Percentiles rank a stretch among this genome's conserved stretches.
phyloP scores from a whole-genome alignment of 2,113 vertebrate species.

The Syrmaticus mikado region DNA sequence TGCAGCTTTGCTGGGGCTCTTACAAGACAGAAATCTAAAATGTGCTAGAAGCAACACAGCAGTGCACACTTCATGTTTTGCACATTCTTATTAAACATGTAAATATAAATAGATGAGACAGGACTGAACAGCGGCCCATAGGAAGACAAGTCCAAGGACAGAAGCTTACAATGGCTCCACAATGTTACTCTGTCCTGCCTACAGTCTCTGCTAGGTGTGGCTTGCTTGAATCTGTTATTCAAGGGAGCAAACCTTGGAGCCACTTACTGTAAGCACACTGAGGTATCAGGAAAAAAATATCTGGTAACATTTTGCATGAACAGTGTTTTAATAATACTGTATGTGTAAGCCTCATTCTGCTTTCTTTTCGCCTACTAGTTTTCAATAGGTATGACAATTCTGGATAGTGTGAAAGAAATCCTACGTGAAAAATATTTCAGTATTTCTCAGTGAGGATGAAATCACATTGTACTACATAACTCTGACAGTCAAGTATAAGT shows the following conservation, averaged over 20 bases:
- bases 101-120: neutral
- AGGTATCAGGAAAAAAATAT: neutral
- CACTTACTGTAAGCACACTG: neutral
- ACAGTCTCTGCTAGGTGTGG: neutral
- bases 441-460: conserved; percentile 23
- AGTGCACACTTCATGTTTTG: neutral
- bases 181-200: neutral
- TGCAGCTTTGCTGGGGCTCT: neutral
- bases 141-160: neutral
- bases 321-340: neutral
- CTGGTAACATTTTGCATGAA: neutral
- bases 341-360: neutral
- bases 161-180: neutral
- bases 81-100: neutral
- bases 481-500: conserved; percentile 13
- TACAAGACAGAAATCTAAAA: conserved; percentile 12
- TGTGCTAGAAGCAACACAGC: neutral
- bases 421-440: neutral
- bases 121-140: neutral
- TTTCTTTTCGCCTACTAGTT: neutral
- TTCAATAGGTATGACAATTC: neutral
- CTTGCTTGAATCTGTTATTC: neutral
- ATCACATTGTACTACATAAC: conserved; percentile 42
- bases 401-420: neutral
- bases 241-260: fast-evolving